Evolutionary conservation across 2,113 vertebrate species (phyloP), one percentile per base, ranked within the genome.

Genomic region (Calidris pugnax): DNA sequence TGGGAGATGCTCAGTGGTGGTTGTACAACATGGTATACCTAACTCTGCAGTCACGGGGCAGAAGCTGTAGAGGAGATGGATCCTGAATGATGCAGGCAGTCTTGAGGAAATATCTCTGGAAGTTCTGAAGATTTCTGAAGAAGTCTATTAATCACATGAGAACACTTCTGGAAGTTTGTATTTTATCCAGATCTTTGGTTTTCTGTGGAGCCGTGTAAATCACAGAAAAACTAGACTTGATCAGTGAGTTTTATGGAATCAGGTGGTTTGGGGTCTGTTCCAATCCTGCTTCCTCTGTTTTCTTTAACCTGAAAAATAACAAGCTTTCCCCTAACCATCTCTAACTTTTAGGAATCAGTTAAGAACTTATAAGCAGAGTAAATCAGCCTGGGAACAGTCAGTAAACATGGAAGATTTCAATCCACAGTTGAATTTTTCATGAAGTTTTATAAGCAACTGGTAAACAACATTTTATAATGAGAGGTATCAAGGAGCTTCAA

Each of bases 401-500:
- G 48, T 78, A 78, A 85, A 39, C 26, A 50, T 22, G 37, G 45
- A 87, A 74, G n/a, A 62, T 87, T 95, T 93, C 24, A 50, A 43
- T 48, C 41, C 26, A 66, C 48, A 50, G 33, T 79, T 82, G 45
- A 77, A 57, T 24, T 66, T 57, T 82, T 91, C 48, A 6, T 62
- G 41, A 82, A 68, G 10, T 82, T 86, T 86, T 87, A 47, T 91
- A 59, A 84, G 28, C 33, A 83, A 50, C 81, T 85, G 41, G 62
- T 78, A 95, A 94, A 91, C 74, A 96, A 59, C 53, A 64, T 71
- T 87, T 94, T 83, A 60, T 81, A 90, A 93, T 37, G n/a, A 50
- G 50, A 88, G 55, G n/a, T 75, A 68, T 93, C 56, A 94, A 86
- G 51, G 26, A 94, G 43, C 73, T 94, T 88, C 88, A 75, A 1